Base-by-base conservation (phyloP, 2,797 vertebrate species). In the Danio kyathit region DNA sequence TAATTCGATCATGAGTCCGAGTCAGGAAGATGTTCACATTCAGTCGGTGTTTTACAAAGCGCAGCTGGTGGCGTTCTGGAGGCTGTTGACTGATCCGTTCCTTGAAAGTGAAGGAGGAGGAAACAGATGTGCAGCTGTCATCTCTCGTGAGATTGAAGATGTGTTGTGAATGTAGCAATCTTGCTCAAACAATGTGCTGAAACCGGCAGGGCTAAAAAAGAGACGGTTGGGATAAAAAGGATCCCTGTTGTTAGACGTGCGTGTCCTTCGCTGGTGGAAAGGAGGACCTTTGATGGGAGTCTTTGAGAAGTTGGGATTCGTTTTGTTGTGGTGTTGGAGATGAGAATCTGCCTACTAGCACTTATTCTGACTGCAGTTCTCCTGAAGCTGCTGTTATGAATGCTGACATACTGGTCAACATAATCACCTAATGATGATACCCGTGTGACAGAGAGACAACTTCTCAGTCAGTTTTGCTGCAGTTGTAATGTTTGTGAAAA, bases 101-200 rank as follows among this genome's bases (percentile, higher is more conserved):
- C 48, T 74, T 72, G 43, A 38, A 56, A 75, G 29, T 57, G 41
- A 75, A 63, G 61, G 59, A 54, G 69, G 40, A 78, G 63, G 44
- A 67, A 73, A 80, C 82, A 83, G 77, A 71, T 86, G 74, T 67
- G 69, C 65, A 74, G 40, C 57, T 81, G 69, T 83, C 79, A 78
- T 67, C 54, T 81, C 78, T 80, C 56, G 65, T 79, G 74, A 51
- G 61, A 63, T 29, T n/a, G 63, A 83, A 80, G 46, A 76, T 65
- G 41, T 56, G 73, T 76, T 65, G 60, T 72, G 52, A 73, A 79
- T 71, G 82, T 71, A 48, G 38, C 51, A 49, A 65, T 72, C 44
- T 63, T 61, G 74, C 10, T n/a, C 60, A 78, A 43, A 81, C 43
- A 76, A 76, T 78, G 46, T 44, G 59, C 66, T 63, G 81, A 82